Evolutionary conservation across 2,113 vertebrate species (phyloP).

Genomic region (Phocoena sinus): DNA sequence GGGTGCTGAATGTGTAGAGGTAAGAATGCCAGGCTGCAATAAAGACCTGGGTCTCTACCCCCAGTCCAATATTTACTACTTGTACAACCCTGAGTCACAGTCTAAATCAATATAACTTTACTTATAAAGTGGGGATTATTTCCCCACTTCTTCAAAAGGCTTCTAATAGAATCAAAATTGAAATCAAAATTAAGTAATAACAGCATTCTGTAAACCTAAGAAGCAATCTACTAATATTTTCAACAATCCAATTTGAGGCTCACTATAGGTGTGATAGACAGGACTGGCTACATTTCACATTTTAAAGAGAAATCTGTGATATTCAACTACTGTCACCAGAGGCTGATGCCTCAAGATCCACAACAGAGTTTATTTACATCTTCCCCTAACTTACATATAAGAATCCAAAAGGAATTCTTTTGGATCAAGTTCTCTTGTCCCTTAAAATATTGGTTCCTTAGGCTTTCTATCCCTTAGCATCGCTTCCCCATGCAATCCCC

Average conservation of each 20-base stretch:
- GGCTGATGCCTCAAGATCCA: not conserved
- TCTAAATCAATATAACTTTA: conserved; percentile 30
- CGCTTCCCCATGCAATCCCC: not conserved
- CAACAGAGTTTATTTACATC: not conserved
- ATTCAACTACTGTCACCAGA: conserved; percentile 1
- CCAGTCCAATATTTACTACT: not conserved
- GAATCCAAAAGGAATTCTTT: not conserved
- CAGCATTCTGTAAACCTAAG: not conserved
- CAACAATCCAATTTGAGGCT: not conserved
- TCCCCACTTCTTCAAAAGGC: not conserved
- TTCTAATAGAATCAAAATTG: not conserved
- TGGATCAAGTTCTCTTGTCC: not conserved
- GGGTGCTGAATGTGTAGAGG: not conserved
- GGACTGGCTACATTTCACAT: not conserved
- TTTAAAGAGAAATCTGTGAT: not conserved
- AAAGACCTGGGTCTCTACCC: not conserved
- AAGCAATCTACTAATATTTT: conserved; percentile 17
- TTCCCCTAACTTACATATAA: not conserved
- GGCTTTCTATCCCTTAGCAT: not conserved
- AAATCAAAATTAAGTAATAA: conserved; percentile 1
- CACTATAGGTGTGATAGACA: not conserved
- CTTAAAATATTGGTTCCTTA: not conserved
- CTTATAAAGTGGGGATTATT: not conserved
- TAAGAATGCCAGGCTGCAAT: not conserved
- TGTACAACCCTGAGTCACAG: not conserved